Percentiles rank a stretch among this genome's conserved stretches.
Conservation (phyloP, 2,888 invertebrate species). For the Agriopis leucophaearia region DNA sequence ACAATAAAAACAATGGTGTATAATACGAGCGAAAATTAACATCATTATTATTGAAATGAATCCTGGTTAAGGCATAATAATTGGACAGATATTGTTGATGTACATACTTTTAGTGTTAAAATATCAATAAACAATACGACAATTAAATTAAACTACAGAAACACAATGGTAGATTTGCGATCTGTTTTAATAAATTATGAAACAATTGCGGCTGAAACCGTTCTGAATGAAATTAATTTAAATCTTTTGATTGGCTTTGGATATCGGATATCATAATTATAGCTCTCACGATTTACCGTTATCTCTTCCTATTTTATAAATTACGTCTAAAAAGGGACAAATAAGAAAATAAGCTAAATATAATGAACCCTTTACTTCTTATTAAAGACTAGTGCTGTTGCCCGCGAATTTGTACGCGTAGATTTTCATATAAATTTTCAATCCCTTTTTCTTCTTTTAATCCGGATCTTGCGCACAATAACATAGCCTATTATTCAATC, state of each 20-base stretch:
- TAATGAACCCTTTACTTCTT: no score
- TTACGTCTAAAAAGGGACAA: no score
- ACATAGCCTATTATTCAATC: no score
- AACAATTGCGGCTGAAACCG: constrained; percentile 5
- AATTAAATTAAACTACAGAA: constrained; percentile 12
- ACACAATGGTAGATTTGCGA: constrained; percentile 7
- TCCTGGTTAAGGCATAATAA: background rate
- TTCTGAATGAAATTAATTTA: constrained; percentile 10
- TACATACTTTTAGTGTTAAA: background rate
- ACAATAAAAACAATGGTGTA: constrained; percentile 29
- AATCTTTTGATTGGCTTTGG: background rate
- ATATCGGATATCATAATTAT: background rate
- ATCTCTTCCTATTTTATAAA: no score
- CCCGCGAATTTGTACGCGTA: no score
- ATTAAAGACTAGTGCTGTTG: no score
- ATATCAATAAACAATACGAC: constrained; percentile 10
- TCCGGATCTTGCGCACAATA: no score
- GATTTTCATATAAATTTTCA: no score
- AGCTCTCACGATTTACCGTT: background rate
- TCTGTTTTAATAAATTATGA: constrained; percentile 20
- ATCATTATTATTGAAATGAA: constrained; percentile 2
- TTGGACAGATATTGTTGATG: background rate
- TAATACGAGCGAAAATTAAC: constrained; percentile 6
- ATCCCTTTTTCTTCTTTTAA: no score
- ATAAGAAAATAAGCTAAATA: no score